These are phyloP conservation scores for Pheosia gnoma DNA, from an alignment of 2,888 invertebrate genomes.

Conservation along the genomic window DNA sequence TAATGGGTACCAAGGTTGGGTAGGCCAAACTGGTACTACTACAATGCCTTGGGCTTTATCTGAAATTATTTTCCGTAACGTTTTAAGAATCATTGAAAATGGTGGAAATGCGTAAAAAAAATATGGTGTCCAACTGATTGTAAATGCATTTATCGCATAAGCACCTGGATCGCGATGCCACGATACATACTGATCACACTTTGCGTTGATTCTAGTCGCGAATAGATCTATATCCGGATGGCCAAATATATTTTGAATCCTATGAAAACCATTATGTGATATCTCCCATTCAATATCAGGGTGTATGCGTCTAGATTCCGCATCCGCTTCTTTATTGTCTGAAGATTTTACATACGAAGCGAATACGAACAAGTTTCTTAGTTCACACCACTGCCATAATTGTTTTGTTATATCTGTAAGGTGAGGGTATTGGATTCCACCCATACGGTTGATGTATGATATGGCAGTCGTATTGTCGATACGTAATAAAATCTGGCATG, in stretches of 20 bases:
- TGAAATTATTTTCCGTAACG: slow-evolving; percentile 24
- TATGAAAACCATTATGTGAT: background rate
- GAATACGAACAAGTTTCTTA: slow-evolving; percentile 2
- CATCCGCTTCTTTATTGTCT: slow-evolving; percentile 15
- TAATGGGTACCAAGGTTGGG: slow-evolving; percentile 34
- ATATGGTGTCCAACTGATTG: slow-evolving; percentile 24
- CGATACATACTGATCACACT: slow-evolving; percentile 28
- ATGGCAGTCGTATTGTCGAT: slow-evolving; percentile 22
- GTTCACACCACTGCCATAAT: slow-evolving; percentile 21
- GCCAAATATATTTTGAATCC: too few relatives aligned
- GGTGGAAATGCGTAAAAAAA: slow-evolving; percentile 36
- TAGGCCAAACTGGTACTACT: slow-evolving; percentile 30
- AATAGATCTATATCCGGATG: slow-evolving; percentile 37
- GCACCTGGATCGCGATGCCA: slow-evolving; percentile 36
- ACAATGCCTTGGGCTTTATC: slow-evolving; percentile 30
- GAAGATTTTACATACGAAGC: slow-evolving; percentile 17
- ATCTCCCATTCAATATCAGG: slow-evolving; percentile 16
- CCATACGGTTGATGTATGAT: slow-evolving; percentile 22
- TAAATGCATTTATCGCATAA: slow-evolving; percentile 30
- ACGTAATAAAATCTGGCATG: slow-evolving; percentile 14
- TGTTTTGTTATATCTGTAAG: slow-evolving; percentile 6
- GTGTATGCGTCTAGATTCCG: slow-evolving; percentile 10
- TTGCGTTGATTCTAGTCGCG: slow-evolving; percentile 29
- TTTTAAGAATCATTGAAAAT: slow-evolving; percentile 27
- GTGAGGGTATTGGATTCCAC: slow-evolving; percentile 18